A percentile compares a stretch with the other conserved stretches of the same genome.
Evolutionary conservation across 2,113 vertebrate species (phyloP).

Genomic region (Lophius piscatorius): DNA sequence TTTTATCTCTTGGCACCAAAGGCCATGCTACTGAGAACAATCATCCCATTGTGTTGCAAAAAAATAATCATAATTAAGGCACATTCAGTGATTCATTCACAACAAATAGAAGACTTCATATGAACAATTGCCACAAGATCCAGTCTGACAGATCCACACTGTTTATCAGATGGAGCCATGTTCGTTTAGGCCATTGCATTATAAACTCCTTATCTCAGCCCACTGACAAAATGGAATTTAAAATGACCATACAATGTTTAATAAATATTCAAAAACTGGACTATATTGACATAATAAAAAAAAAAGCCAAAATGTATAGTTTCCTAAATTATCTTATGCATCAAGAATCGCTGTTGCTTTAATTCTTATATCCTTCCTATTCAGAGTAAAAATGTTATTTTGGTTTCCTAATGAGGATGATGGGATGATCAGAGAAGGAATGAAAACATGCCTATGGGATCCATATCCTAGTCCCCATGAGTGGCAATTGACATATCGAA

Average conservation of each 20-base stretch:
- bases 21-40: constrained; percentile 62
- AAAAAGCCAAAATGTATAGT: no score
- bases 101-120: constrained; percentile 61
- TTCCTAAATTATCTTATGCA: no score
- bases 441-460: no score
- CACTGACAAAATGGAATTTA: neutral
- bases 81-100: constrained; percentile 56
- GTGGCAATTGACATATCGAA: no score
- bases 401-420: constrained; percentile 36
- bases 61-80: constrained; percentile 72
- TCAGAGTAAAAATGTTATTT: constrained; percentile 25
- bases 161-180: constrained; percentile 30
- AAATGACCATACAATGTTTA: no score
- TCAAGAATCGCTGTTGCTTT: neutral
- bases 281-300: no score
- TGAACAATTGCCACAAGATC: constrained; percentile 48
- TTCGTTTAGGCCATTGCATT: constrained; percentile 10
- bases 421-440: constrained; percentile 38
- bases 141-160: constrained; percentile 39
- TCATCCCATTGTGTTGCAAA: constrained; percentile 59
- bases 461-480: no score
- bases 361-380: neutral
- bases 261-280: no score
- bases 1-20: constrained; percentile 49
- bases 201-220: neutral